Percentiles rank a stretch among this genome's conserved stretches.
phyloP scores from a whole-genome alignment of 2,888 invertebrate genomes.

The Tethea ocularis region DNA sequence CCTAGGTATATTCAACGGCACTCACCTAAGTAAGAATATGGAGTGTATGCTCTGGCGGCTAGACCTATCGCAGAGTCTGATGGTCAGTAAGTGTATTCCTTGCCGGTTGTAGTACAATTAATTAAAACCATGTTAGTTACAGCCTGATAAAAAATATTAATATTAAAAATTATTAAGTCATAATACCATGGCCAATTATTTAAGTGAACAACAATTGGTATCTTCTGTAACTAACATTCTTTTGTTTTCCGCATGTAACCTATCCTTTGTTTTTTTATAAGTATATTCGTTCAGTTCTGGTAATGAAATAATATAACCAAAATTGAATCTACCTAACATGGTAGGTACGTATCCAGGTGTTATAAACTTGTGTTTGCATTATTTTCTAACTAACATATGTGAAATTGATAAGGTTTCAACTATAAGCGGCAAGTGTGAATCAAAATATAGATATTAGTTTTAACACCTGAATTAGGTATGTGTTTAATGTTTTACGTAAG shows the following conservation, averaged over 20 bases:
- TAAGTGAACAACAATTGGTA: background rate
- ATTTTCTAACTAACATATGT: conserved; percentile 30
- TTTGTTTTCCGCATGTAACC: background rate
- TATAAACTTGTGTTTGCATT: conserved; percentile 27
- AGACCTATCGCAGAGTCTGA: too few species aligned
- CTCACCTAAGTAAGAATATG: too few species aligned
- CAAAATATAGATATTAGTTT: conserved; percentile 47
- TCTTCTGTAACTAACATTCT: background rate
- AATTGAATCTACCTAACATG: background rate
- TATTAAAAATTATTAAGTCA: too few species aligned
- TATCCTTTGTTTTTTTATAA: background rate
- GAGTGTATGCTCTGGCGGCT: too few species aligned
- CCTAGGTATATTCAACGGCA: too few species aligned
- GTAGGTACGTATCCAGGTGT: conserved; percentile 19
- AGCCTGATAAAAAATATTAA: too few species aligned
- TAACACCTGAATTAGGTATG: conserved; percentile 55
- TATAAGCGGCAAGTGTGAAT: conserved; percentile 49
- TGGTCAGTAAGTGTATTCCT: too few species aligned
- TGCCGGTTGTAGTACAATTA: too few species aligned
- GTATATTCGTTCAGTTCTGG: background rate
- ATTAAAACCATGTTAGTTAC: too few species aligned
- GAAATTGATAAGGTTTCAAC: conserved; percentile 33
- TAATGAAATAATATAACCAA: background rate
- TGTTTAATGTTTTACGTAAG: conserved; percentile 53
- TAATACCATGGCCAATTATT: background rate